Percentiles rank a stretch among this genome's conserved stretches.
Conservation (phyloP, 1,140 invertebrate species). For the Calliphora vicina region DNA sequence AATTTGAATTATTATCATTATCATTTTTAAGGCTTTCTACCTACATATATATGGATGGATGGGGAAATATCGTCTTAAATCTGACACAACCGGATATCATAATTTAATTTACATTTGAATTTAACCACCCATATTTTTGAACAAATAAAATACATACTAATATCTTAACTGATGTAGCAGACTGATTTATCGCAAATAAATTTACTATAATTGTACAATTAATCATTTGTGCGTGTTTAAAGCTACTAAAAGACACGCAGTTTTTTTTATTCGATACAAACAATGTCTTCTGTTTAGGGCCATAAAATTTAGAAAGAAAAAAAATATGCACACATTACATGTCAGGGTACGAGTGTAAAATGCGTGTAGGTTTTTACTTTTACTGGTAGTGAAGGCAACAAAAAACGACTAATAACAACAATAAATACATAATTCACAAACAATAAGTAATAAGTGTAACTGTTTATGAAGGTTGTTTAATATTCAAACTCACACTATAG, state of each 20-base stretch:
- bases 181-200: constrained; percentile 32
- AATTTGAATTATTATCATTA: no score
- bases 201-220: constrained; percentile 30
- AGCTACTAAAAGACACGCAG: constrained; percentile 18
- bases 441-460: not conserved
- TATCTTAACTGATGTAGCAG: not conserved
- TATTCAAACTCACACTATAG: not conserved
- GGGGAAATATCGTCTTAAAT: no score
- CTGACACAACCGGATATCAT: no score
- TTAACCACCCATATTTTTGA: not conserved
- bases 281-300: not conserved
- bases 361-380: not conserved
- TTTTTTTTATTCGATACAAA: not conserved
- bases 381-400: not conserved
- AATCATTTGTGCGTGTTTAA: constrained; percentile 25
- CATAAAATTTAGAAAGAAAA: not conserved
- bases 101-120: not conserved
- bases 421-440: constrained; percentile 3
- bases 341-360: not conserved
- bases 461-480: not conserved
- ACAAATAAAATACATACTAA: not conserved
- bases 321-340: not conserved
- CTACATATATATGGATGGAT: no score
- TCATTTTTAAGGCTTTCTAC: no score
- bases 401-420: not conserved